These are phyloP conservation scores for Cryptocephalus primarius DNA, from an alignment of 2,888 invertebrate genomes.

Conservation along the genomic window DNA sequence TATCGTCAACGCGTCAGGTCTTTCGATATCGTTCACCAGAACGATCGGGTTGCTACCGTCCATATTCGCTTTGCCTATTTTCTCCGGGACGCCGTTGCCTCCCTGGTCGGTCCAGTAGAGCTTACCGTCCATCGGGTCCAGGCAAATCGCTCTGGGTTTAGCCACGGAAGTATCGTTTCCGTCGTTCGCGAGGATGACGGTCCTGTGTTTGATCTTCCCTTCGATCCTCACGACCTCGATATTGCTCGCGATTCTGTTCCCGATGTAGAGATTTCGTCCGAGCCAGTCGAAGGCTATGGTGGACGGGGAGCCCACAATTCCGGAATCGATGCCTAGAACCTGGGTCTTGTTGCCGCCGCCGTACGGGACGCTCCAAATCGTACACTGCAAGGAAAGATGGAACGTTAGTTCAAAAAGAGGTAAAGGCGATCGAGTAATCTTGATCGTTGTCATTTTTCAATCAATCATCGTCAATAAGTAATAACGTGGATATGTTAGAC, in stretches of 20 bases:
- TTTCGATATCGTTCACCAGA: slow-evolving; percentile 56
- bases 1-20: slow-evolving; percentile 76
- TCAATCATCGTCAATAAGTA: too few species aligned
- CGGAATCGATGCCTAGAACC: slow-evolving; percentile 69
- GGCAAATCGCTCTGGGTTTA: slow-evolving; percentile 73
- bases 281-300: slow-evolving; percentile 95
- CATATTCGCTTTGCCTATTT: slow-evolving; percentile 87
- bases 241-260: slow-evolving; percentile 79
- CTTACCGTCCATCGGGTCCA: slow-evolving; percentile 90
- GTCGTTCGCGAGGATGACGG: slow-evolving; percentile 81
- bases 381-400: slow-evolving; percentile 49
- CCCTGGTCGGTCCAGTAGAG: slow-evolving; percentile 97
- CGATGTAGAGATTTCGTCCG: slow-evolving; percentile 87
- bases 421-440: background rate
- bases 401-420: too few species aligned
- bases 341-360: slow-evolving; percentile 76
- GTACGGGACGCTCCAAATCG: slow-evolving; percentile 73
- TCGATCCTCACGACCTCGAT: slow-evolving; percentile 83
- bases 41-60: slow-evolving; percentile 75
- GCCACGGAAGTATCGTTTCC: slow-evolving; percentile 73
- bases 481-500: too few species aligned
- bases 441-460: too few species aligned
- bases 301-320: slow-evolving; percentile 85
- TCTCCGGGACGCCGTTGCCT: slow-evolving; percentile 76
- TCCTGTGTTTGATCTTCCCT: slow-evolving; percentile 71